Evolutionary conservation across 2,113 vertebrate species (phyloP), one percentile per base, ranked within the genome.

Genomic region (Pseudorectes ferrugineus): DNA sequence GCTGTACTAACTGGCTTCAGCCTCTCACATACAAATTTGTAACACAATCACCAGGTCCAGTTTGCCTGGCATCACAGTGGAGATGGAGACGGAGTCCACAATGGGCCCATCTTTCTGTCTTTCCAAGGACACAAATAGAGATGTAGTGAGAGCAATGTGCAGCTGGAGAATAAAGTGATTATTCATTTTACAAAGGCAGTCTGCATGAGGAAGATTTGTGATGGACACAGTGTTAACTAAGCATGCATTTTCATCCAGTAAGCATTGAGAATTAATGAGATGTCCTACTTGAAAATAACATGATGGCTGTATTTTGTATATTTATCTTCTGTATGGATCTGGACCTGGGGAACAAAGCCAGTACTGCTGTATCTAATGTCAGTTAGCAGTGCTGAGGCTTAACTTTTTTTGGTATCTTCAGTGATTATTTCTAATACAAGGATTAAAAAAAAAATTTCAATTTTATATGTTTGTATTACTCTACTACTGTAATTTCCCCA

Each of bases 41-140:
- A 21, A 31, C 0, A 5, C 8, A 26, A 14, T 55, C 38, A 77
- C n/a, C 33, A 33, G 42, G 55, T 82, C 29, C 23, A 17, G 9
- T 55, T 85, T 72, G 31, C 21, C 35, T 78, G 23, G 11, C 7
- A 3, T 58, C 21, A 40, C 48, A 61, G 33, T 26, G 38, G 26
- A 65, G 33, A 16, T 4, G 1, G 49, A 81, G 21, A 31, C 6
- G 29, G 2, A 8, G 19, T 43, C 31, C 10, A 1, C 2, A 0
- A 19, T 48, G 9, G 0, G 1, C 4, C 9, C 13, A 14, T 31
- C 35, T 42, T 31, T n/a, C n/a, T 57, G n/a, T 46, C 42, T 5
- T 7, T 75, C 19, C 18, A 14, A 73, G 52, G n/a, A 33, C 62
- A 72, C 33, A 25, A 40, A 26, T 13, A 23, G 23, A 49, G 26